These are phyloP conservation scores for Campoletis raptor DNA, from an alignment of 2,888 invertebrate genomes.

Conservation along the genomic window DNA sequence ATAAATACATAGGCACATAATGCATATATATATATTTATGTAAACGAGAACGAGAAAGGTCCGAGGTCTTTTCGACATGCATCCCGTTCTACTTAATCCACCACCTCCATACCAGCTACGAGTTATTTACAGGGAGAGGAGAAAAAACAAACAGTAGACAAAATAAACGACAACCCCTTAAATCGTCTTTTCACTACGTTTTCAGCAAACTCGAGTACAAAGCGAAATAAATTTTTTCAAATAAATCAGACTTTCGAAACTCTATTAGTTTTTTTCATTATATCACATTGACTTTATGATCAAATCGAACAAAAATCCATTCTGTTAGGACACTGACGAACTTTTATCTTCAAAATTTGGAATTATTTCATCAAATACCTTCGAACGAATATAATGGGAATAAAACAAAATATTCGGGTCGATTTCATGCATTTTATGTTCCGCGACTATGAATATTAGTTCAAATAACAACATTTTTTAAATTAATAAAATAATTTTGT, in stretches of 20 bases:
- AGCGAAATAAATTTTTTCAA: background rate
- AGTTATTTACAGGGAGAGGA: constrained; percentile 51
- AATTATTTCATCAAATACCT: too few relatives aligned
- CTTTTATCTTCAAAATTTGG: too few relatives aligned
- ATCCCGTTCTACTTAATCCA: constrained; percentile 37
- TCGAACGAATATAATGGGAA: too few relatives aligned
- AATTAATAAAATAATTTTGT: too few relatives aligned
- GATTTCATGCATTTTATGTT: too few relatives aligned
- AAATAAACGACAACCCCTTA: background rate
- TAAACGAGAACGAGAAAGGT: constrained; percentile 47
- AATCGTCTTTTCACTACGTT: background rate
- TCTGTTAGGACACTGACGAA: too few relatives aligned
- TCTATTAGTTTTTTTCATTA: background rate
- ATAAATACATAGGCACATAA: constrained; percentile 3
- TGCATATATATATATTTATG: constrained; percentile 25
- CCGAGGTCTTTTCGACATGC: constrained; percentile 48
- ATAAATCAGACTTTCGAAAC: background rate
- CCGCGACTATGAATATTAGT: too few relatives aligned
- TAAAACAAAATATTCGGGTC: too few relatives aligned
- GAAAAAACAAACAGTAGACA: constrained; percentile 4
- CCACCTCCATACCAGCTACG: constrained; percentile 33
- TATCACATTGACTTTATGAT: background rate
- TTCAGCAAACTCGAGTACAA: background rate
- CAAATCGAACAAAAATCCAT: background rate
- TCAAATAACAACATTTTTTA: too few relatives aligned